These are phyloP conservation scores for Argyrosomus regius DNA, from an alignment of 2,797 vertebrate species.

Conservation along the genomic window DNA sequence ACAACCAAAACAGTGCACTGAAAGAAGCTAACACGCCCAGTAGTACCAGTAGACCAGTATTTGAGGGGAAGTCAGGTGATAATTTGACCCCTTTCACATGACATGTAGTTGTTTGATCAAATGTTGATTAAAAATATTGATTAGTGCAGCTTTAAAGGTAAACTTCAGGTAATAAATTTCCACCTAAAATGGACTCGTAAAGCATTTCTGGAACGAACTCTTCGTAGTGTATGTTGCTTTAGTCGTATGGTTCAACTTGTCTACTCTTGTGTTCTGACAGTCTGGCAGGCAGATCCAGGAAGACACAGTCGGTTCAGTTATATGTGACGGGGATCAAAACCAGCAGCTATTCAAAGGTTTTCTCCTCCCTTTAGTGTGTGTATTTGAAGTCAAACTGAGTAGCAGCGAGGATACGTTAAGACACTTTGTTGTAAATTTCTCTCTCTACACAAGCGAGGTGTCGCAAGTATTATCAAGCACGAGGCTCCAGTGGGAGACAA, in stretches of 20 bases:
- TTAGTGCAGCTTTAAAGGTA: constrained; percentile 42
- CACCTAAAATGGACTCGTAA: neutral
- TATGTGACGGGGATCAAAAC: constrained; percentile 55
- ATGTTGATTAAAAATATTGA: neutral
- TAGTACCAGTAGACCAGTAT: neutral
- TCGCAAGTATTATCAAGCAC: constrained; percentile 68
- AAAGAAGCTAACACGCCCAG: constrained; percentile 15
- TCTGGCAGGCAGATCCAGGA: constrained; percentile 30
- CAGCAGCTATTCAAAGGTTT: constrained; percentile 73
- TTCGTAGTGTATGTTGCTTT: constrained; percentile 9
- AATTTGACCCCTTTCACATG: neutral
- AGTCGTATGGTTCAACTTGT: neutral
- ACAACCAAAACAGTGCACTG: constrained; percentile 21
- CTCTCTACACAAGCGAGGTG: constrained; percentile 70
- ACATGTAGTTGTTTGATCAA: neutral
- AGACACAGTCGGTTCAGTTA: neutral
- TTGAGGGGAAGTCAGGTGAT: neutral
- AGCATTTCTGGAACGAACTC: neutral
- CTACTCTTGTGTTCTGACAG: constrained; percentile 13
- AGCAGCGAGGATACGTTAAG: constrained; percentile 37
- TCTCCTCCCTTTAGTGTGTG: constrained; percentile 33
- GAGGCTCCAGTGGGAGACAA: constrained; percentile 48
- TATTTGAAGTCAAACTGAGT: constrained; percentile 45
- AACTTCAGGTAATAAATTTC: constrained; percentile 26
- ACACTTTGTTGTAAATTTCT: constrained; percentile 58